Base-by-base conservation (phyloP, 2,113 vertebrate species). In the Oncorhynchus gorbuscha region DNA sequence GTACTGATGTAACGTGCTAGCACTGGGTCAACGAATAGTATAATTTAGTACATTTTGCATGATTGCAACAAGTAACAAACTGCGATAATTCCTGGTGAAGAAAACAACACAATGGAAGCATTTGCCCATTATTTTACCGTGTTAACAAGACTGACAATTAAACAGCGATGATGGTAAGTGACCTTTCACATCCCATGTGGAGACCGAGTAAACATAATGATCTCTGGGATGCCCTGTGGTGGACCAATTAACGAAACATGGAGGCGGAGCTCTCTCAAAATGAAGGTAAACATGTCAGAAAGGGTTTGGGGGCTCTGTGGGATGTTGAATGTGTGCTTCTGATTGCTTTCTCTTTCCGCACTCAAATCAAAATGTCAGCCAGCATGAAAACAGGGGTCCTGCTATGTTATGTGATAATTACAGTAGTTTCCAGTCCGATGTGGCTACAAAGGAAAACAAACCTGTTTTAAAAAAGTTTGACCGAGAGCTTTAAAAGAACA, bases 351-450 rank as follows among this genome's bases (percentile, higher is more conserved):
- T 85, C 86, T 89, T 81, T 89, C 84, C 76, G 66, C 79, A 72
- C 86, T 87, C 85, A 84, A 88, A 88, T 89, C 87, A 90, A 91
- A 92, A 92, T 90, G 90, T 91, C 92, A 92, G 73, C 83, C 90
- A 91, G 90, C 86, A 4, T 85, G 89, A 90, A 81, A 79, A 76
- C 72, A 70, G 81, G 51, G 2, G 59, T 49, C 89, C 79, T 73
- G 76, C 84, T 87, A 87, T 55, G 89, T 71, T 78, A 22, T 5
- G 69, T 86, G 85, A 74, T 89, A 92, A 92, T 92, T 90, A 91
- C 78, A 78, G 82, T 69, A 85, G 83, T 83, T 69, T 78, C 45
- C 64, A 69, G 69, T 62, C 9, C 3, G 71, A 59, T 22, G 55
- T 74, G 72, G 30, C 22, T 13, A 8, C 22, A 14, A 26, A 55